phyloP scores from a whole-genome alignment of 2,797 vertebrate genomes.

The Coracias cyanogaster region DNA sequence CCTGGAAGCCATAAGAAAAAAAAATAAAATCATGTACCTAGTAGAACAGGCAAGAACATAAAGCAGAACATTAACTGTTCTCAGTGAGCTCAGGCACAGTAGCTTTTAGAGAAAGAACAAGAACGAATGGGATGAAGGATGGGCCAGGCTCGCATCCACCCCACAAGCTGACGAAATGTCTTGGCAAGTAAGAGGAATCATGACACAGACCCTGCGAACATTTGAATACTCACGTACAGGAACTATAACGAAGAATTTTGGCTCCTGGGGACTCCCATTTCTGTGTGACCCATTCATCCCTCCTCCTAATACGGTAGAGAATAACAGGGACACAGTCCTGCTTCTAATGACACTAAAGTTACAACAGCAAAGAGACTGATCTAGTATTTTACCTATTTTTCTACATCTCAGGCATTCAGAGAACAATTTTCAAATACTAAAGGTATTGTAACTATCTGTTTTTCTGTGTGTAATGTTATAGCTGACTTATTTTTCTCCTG shows the following conservation, averaged over 20 bases:
- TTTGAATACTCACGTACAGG: neutral
- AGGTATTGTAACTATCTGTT: neutral
- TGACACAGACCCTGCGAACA: neutral
- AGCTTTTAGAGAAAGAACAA: neutral
- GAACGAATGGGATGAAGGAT: neutral
- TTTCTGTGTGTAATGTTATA: neutral
- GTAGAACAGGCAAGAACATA: neutral
- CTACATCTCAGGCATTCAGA: neutral
- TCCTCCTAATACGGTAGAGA: neutral
- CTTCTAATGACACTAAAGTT: neutral
- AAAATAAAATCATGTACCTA: neutral
- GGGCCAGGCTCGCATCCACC: neutral
- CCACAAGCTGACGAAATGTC: neutral
- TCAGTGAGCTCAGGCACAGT: neutral
- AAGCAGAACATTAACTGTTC: neutral
- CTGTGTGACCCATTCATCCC: neutral
- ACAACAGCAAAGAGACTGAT: neutral
- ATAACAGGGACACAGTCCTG: neutral
- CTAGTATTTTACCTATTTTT: neutral
- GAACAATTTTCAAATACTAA: neutral
- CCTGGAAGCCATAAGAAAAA: neutral
- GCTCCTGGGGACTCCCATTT: neutral
- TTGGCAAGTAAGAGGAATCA: neutral
- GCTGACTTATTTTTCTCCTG: neutral
- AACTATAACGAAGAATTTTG: neutral